phyloP scores from a whole-genome alignment of 1,140 invertebrate genomes.

The Neodiprion fabricii region DNA sequence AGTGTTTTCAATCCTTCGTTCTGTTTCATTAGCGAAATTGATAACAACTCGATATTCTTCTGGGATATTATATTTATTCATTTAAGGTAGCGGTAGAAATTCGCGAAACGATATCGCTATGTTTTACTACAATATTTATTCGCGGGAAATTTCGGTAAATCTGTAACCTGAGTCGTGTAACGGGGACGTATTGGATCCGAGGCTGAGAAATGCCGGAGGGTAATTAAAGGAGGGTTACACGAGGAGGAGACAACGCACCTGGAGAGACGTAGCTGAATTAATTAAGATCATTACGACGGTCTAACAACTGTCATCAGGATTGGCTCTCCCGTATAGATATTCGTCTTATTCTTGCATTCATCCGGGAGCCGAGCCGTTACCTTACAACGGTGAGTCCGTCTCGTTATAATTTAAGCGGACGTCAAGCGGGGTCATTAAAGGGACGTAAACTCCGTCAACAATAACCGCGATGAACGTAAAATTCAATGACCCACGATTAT shows the following conservation, averaged over 20 bases:
- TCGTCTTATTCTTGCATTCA: background rate
- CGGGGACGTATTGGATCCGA: too few species aligned
- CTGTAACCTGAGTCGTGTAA: too few species aligned
- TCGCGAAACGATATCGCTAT: too few species aligned
- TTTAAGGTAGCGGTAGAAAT: too few species aligned
- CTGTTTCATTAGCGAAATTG: too few species aligned
- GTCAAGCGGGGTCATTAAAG: background rate
- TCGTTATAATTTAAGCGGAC: background rate
- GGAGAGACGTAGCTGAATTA: background rate
- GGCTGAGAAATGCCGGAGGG: background rate
- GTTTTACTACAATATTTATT: too few species aligned
- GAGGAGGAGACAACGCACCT: background rate
- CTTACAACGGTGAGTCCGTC: background rate
- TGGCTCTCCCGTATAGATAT: background rate
- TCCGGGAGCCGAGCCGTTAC: too few species aligned
- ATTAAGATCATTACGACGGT: slow-evolving; percentile 3
- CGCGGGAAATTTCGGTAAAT: too few species aligned
- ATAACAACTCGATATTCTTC: too few species aligned
- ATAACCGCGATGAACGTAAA: background rate
- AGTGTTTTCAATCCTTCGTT: too few species aligned
- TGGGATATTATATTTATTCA: too few species aligned
- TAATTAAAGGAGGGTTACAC: background rate
- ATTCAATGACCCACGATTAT: slow-evolving; percentile 1
- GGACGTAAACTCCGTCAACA: background rate
- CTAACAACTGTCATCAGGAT: slow-evolving; percentile 5